Percentiles rank a stretch among this genome's conserved stretches.
These are phyloP conservation scores for Gasterosteus aculeatus DNA, from an alignment of 2,113 vertebrate genomes.

Conservation along the genomic window DNA sequence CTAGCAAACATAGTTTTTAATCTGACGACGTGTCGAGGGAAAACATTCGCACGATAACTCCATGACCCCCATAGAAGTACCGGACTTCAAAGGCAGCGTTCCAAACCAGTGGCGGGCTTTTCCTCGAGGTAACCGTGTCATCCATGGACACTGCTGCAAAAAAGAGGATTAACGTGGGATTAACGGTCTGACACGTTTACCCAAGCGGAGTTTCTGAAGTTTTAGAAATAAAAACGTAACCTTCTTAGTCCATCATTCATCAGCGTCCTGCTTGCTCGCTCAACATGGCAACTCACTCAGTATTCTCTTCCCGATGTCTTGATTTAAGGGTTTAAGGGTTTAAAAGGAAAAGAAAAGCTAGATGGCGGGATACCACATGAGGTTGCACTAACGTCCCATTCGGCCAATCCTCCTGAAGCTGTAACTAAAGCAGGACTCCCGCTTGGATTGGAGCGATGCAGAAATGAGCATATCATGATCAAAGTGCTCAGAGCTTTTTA, in stretches of 20 bases:
- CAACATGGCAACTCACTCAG: background rate
- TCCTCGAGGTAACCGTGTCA: constrained; percentile 37
- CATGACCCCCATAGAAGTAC: constrained; percentile 41
- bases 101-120: constrained; percentile 48
- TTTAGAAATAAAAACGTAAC: constrained; percentile 52
- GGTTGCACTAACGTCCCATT: constrained; percentile 23
- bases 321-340: background rate
- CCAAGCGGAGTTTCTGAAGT: constrained; percentile 59
- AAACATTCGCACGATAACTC: constrained; percentile 42
- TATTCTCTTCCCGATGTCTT: background rate
- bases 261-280: background rate
- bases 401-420: constrained; percentile 21
- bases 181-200: constrained; percentile 70
- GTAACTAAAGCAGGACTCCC: constrained; percentile 31
- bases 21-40: constrained; percentile 38
- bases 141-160: constrained; percentile 50
- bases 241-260: background rate
- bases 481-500: constrained; percentile 63
- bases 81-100: constrained; percentile 60
- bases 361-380: constrained; percentile 10
- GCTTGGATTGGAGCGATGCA: constrained; percentile 36
- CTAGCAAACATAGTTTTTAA: constrained; percentile 54
- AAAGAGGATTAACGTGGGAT: constrained; percentile 75
- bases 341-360: constrained; percentile 5
- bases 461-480: constrained; percentile 64